phyloP scores from a whole-genome alignment of 30 jellyfish, hydroid and myxozoan genomes.

The Rhopilema esculentum region DNA sequence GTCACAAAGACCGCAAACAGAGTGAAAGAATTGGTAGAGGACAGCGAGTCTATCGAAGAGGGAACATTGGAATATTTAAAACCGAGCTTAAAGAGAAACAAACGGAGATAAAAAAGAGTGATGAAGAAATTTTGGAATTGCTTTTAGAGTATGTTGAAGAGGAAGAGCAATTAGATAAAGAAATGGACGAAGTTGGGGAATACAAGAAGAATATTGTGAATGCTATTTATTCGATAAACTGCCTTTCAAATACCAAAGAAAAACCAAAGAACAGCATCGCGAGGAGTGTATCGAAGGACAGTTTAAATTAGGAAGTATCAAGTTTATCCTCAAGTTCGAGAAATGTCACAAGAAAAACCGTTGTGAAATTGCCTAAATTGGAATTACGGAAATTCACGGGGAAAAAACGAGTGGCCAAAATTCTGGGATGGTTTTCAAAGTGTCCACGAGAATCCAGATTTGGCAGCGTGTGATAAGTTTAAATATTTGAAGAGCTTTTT shows the following conservation, averaged over 20 bases:
- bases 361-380: slow-evolving; percentile 33
- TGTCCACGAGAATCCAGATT: slow-evolving; percentile 42
- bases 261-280: not conserved
- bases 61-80: slow-evolving; percentile 5
- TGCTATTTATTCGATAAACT: slow-evolving; percentile 2
- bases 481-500: slow-evolving; percentile 24
- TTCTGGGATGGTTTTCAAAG: slow-evolving; percentile 58
- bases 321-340: not conserved
- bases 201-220: not conserved
- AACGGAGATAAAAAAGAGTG: slow-evolving; percentile 17
- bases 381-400: slow-evolving; percentile 35
- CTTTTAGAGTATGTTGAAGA: slow-evolving; percentile 7
- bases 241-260: slow-evolving; percentile 1
- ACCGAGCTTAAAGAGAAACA: slow-evolving; percentile 18
- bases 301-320: not conserved
- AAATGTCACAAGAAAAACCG: slow-evolving; percentile 11
- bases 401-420: slow-evolving; percentile 43
- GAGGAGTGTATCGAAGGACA: slow-evolving; percentile 11
- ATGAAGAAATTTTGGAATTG: slow-evolving; percentile 12
- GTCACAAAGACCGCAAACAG: slow-evolving; percentile 22
- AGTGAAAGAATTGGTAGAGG: slow-evolving; percentile 37
- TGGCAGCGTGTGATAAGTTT: slow-evolving; percentile 49
- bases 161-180: slow-evolving; percentile 1
- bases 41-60: slow-evolving; percentile 1
- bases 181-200: slow-evolving; percentile 13